Base-by-base conservation (phyloP, 2,797 vertebrate species). In the Phrynocephalus vlangalii region DNA sequence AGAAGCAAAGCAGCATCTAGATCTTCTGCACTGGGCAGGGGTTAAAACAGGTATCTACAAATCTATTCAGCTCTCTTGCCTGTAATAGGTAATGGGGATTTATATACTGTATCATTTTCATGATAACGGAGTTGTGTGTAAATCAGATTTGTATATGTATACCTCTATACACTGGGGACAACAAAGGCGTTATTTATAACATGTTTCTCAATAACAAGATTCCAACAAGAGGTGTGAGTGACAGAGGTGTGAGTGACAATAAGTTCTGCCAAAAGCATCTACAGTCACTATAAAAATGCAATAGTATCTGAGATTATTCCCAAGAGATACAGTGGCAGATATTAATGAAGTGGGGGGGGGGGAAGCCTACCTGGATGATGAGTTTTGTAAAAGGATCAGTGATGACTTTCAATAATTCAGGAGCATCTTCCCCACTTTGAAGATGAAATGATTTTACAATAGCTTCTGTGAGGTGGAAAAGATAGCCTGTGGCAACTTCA, bases 341-440 rank as follows among this genome's bases (percentile, higher is more conserved):
- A 73, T 60, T 33, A 80, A 26, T n/a, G 60, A n/a, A 44, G 18
- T 78, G 66, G 38, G 3, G 38, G 3, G 86, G 83, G 56, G 6
- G 1, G 75, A 44, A 72, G 26, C 94, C 95, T 96, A 99, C 99
- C 98, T 98, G 96, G 87, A 99, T 96, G 75, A 99, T 98, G 92
- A 98, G 96, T 91, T 98, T 95, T 18, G 99, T 99, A 77, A 99
- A 97, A 0, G 98, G 98, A 84, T 99, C 97, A 0, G 99, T 99
- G 96, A 99, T 99, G 93, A 99, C 98, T 88, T 99, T 99, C 48
- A 99, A 97, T 91, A 99, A 95, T 68, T 98, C 97, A 0, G 99
- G 99, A 79, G 98, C 98, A 5, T 99, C 89, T 0, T 99, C 98
- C 28, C 99, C 99, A 0, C 92, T 95, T 95, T 98, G 88, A 89